A percentile compares a stretch with the other conserved stretches of the same genome.
Conservation (phyloP, 2,888 invertebrate genomes). For the Ormyrus rosae region DNA sequence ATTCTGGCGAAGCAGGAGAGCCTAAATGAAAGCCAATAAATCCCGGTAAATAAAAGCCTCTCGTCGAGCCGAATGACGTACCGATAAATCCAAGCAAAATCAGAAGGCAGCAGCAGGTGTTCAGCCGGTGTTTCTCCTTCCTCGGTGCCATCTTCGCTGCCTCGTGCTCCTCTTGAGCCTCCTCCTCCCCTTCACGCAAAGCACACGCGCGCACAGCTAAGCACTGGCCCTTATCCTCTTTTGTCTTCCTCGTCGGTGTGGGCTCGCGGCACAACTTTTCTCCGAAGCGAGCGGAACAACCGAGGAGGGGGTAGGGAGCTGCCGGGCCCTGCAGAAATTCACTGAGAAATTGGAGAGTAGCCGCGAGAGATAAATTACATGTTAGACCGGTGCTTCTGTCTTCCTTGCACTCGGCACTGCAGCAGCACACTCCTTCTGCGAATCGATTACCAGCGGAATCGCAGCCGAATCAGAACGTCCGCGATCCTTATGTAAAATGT, state of each 20-base stretch:
- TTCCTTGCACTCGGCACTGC: constrained; percentile 7
- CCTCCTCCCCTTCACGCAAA: background rate
- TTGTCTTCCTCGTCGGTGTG: background rate
- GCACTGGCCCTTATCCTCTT: constrained; percentile 12
- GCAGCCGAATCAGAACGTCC: constrained; percentile 19
- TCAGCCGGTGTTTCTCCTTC: constrained; percentile 45
- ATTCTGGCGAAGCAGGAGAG: background rate
- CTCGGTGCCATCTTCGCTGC: constrained; percentile 42
- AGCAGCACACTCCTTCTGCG: too few relatives aligned
- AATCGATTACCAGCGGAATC: constrained; percentile 22
- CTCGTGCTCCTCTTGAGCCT: background rate
- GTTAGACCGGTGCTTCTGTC: constrained; percentile 31
- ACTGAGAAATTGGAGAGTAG: background rate
- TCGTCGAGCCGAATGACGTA: constrained; percentile 43
- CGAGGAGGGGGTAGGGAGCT: too few relatives aligned
- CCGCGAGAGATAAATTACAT: constrained; percentile 43
- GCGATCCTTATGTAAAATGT: constrained; percentile 41
- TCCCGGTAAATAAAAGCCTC: constrained; percentile 25
- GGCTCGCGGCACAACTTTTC: background rate
- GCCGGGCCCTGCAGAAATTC: background rate
- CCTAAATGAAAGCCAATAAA: constrained; percentile 14
- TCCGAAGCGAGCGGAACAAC: too few relatives aligned
- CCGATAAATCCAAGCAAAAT: constrained; percentile 57
- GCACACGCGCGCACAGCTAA: constrained; percentile 24
- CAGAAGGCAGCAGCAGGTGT: constrained; percentile 53